Conservation (phyloP, 1,140 invertebrate species). For the Cherax quadricarinatus region DNA sequence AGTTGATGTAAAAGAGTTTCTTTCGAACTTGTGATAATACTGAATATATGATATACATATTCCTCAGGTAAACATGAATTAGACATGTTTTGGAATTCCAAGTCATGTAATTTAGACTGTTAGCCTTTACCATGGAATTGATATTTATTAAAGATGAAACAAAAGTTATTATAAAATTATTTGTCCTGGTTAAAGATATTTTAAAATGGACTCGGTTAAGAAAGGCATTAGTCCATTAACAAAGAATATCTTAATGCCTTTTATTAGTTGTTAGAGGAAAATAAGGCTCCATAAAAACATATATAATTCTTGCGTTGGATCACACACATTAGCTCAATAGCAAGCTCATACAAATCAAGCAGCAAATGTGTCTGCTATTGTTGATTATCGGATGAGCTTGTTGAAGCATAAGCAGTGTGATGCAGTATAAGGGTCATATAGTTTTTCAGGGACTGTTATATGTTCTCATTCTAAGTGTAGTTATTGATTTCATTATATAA, state of each 20-base stretch:
- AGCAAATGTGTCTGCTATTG: conserved; percentile 14
- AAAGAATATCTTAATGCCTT: conserved; percentile 2
- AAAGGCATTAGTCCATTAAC: background rate
- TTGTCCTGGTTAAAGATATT: background rate
- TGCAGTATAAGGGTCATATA: conserved; percentile 32
- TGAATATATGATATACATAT: background rate
- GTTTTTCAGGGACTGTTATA: conserved; percentile 32
- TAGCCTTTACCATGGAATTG: background rate
- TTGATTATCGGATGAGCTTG: conserved; percentile 31
- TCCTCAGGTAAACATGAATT: background rate
- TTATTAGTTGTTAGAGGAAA: conserved; percentile 25
- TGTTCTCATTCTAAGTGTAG: conserved; percentile 36
- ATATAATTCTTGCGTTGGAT: conserved; percentile 19
- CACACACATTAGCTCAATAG: background rate
- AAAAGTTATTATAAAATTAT: background rate
- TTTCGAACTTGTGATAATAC: background rate
- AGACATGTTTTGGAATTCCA: background rate
- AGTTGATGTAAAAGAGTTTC: conserved; percentile 1
- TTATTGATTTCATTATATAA: conserved; percentile 31
- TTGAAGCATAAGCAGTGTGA: conserved; percentile 1
- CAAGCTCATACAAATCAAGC: conserved; percentile 35
- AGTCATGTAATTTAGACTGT: background rate
- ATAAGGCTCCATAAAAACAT: background rate
- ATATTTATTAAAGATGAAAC: background rate
- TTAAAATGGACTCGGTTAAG: background rate